These are phyloP conservation scores for Macrotus californicus DNA, from an alignment of 2,113 vertebrate species.

Conservation along the genomic window DNA sequence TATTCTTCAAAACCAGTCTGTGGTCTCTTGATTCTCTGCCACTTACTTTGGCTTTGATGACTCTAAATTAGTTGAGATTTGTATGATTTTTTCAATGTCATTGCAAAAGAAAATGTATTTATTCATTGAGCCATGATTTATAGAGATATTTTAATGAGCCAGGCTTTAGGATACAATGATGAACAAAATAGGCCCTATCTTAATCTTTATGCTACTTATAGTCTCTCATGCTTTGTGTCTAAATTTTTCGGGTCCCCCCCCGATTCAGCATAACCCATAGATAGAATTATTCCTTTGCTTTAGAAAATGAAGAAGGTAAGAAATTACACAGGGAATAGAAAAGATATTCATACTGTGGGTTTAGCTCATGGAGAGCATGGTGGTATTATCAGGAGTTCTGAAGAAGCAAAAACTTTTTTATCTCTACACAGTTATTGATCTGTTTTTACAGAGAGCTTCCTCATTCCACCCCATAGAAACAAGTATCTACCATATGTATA, in stretches of 20 bases:
- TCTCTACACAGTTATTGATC: neutral
- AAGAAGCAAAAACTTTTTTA: neutral
- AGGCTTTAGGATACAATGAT: neutral
- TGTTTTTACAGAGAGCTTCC: neutral
- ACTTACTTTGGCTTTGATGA: neutral
- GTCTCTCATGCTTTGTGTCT: neutral
- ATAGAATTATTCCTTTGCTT: neutral
- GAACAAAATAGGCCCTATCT: neutral
- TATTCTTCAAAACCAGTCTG: neutral
- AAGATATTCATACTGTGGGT: neutral
- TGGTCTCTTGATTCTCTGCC: neutral
- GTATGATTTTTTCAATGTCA: neutral
- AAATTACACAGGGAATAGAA: neutral
- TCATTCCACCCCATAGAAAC: neutral
- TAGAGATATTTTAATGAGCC: neutral
- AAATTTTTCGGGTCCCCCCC: neutral
- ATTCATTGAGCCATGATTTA: neutral
- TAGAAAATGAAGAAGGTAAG: neutral
- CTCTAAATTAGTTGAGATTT: neutral
- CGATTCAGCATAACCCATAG: neutral
- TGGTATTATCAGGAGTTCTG: neutral
- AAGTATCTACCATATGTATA: neutral
- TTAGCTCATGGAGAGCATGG: neutral
- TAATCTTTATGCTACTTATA: neutral
- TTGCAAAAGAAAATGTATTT: neutral